Conservation (phyloP, 2,113 vertebrate species). For the Gymnogyps californianus region DNA sequence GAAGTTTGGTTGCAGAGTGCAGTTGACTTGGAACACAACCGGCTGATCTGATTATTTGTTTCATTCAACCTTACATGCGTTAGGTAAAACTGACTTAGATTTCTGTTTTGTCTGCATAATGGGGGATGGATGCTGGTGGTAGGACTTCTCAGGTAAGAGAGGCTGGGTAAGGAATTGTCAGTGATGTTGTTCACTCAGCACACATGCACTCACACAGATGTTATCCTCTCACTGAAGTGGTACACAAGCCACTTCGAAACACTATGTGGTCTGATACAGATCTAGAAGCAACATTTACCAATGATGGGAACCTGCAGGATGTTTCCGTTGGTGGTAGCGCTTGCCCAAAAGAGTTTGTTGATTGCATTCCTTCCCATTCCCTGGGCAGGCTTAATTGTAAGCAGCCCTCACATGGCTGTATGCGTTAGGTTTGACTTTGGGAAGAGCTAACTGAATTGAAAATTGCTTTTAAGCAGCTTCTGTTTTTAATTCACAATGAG, state of each 20-base stretch:
- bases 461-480: not conserved
- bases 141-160: not conserved
- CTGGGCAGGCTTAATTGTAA: not conserved
- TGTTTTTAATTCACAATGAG: not conserved
- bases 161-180: not conserved
- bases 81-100: not conserved
- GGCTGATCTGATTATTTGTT: not conserved
- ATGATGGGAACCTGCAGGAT: not conserved
- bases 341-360: not conserved
- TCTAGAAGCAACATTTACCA: not conserved
- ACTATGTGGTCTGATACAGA: not conserved
- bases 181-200: not conserved
- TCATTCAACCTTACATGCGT: not conserved
- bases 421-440: not conserved
- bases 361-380: not conserved
- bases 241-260: not conserved
- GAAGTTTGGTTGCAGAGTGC: not conserved
- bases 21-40: not conserved
- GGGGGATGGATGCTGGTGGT: not conserved
- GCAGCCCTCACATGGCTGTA: not conserved
- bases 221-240: not conserved
- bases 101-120: not conserved
- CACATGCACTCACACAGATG: not conserved
- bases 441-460: not conserved
- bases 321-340: not conserved